Evolutionary conservation across 2,888 invertebrate species (phyloP).

Genomic region (Steromphala cineraria): DNA sequence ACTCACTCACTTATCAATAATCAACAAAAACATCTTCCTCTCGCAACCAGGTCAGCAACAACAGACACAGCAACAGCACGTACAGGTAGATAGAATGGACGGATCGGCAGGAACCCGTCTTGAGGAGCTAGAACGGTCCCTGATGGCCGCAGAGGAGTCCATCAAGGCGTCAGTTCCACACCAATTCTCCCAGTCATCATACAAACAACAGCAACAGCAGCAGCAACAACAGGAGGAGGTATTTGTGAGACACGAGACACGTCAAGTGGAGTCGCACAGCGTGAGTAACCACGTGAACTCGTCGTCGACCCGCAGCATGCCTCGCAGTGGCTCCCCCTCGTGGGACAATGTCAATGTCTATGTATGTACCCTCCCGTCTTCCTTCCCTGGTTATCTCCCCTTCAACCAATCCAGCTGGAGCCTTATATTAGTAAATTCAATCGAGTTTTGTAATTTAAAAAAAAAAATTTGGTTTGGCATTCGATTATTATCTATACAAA

Average conservation of each 20-base stretch:
- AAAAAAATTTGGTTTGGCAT: too few species aligned
- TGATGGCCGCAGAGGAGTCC: constrained; percentile 61
- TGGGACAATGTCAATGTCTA: constrained; percentile 49
- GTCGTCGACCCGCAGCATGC: constrained; percentile 19
- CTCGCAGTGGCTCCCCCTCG: constrained; percentile 52
- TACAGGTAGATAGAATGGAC: neutral
- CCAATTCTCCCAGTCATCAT: constrained; percentile 38
- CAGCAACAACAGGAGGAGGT: constrained; percentile 3
- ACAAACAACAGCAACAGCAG: constrained; percentile 35
- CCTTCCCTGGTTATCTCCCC: too few species aligned
- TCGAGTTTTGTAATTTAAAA: too few species aligned
- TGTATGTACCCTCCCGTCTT: constrained; percentile 26
- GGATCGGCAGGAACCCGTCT: constrained; percentile 40
- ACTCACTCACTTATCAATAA: too few species aligned
- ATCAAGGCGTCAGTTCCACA: constrained; percentile 41
- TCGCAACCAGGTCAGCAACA: constrained; percentile 24
- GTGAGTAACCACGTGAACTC: neutral
- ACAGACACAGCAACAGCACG: neutral
- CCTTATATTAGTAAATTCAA: too few species aligned
- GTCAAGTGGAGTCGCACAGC: constrained; percentile 42
- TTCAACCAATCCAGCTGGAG: too few species aligned
- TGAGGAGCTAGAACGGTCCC: constrained; percentile 60
- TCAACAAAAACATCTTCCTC: neutral
- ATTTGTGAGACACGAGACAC: constrained; percentile 34
- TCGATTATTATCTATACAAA: too few species aligned